phyloP scores from a whole-genome alignment of 2,888 invertebrate species.

The Leptothorax acervorum region DNA sequence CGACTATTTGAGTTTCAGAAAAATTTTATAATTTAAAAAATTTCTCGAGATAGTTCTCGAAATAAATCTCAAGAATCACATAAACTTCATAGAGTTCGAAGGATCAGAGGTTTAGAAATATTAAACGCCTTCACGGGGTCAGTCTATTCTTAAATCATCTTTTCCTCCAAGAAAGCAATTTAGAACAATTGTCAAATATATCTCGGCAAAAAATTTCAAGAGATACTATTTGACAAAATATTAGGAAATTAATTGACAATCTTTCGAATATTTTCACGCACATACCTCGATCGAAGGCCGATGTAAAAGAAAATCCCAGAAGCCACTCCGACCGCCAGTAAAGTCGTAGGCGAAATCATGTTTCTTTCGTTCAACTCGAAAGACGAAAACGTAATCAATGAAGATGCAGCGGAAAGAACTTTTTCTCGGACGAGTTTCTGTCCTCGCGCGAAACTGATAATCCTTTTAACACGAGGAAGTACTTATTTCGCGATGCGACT shows the following conservation, averaged over 20 bases:
- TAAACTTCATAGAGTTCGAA: background rate
- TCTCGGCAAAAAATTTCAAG: background rate
- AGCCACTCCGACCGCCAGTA: slow-evolving; percentile 89
- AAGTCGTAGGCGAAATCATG: slow-evolving; percentile 87
- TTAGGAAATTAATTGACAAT: background rate
- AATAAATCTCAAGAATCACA: background rate
- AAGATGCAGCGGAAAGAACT: background rate
- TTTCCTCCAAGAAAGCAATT: background rate
- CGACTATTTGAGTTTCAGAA: background rate
- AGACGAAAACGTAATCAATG: background rate
- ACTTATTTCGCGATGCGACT: background rate
- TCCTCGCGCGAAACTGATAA: background rate
- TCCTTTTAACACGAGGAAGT: background rate
- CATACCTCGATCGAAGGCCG: slow-evolving; percentile 88
- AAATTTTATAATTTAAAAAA: background rate
- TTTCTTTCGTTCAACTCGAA: slow-evolving; percentile 41
- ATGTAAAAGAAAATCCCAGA: slow-evolving; percentile 90
- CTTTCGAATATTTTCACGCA: slow-evolving; percentile 50
- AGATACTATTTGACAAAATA: background rate
- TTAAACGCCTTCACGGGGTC: background rate
- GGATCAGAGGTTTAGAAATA: background rate
- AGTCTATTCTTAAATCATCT: background rate
- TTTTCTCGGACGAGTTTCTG: background rate
- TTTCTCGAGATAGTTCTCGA: too few relatives aligned
- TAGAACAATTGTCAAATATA: background rate